phyloP scores from a whole-genome alignment of 2,113 vertebrate genomes.

The Lampris incognitus region DNA sequence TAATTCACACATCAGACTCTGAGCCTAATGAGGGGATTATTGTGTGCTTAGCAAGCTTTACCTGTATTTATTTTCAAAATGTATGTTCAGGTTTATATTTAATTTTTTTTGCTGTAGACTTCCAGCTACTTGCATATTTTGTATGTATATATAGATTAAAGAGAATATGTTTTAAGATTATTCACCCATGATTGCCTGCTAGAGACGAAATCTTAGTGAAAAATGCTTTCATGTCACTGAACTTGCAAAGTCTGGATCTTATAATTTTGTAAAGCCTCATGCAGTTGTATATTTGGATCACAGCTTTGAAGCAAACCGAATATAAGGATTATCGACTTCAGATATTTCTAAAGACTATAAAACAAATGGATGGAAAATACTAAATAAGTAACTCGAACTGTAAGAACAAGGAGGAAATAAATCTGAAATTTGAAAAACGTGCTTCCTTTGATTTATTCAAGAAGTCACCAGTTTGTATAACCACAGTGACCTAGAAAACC shows the following conservation, averaged over 20 bases:
- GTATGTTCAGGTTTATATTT: neutral
- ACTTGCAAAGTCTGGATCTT: neutral
- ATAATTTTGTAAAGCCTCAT: neutral
- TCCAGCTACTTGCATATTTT: neutral
- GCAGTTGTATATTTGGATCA: slow-evolving; percentile 3
- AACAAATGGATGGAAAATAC: slow-evolving; percentile 5
- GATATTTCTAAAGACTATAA: slow-evolving; percentile 1
- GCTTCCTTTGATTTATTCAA: neutral
- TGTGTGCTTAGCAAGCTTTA: neutral
- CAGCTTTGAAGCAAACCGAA: neutral
- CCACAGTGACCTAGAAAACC: neutral
- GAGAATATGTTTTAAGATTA: too few species aligned
- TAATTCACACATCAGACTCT: too few species aligned
- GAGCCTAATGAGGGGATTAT: too few species aligned
- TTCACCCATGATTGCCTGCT: neutral
- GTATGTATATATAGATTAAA: too few species aligned
- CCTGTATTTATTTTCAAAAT: neutral
- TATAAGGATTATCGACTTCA: neutral
- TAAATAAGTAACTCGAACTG: neutral
- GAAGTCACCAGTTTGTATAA: neutral
- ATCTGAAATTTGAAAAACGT: slow-evolving; percentile 18
- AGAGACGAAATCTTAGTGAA: slow-evolving; percentile 4
- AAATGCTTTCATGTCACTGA: neutral
- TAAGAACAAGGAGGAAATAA: slow-evolving; percentile 26
- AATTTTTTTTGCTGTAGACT: neutral